Percentiles rank a stretch among this genome's conserved stretches.
Evolutionary conservation across 1,140 invertebrate genomes (phyloP).

Genomic region (Anthonomus grandis): DNA sequence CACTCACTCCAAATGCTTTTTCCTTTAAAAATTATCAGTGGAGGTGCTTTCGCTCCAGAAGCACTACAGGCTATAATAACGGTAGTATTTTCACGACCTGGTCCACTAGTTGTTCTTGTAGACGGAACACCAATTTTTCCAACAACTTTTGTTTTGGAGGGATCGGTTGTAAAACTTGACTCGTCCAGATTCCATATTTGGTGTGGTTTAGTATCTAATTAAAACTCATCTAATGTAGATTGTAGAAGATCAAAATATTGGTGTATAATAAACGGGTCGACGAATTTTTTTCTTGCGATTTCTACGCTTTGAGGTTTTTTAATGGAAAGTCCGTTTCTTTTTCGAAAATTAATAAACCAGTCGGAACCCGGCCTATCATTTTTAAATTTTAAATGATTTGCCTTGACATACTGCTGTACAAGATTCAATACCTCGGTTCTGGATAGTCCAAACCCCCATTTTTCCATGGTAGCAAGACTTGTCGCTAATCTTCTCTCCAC

Average conservation of each 20-base stretch:
- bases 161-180: constrained; percentile 39
- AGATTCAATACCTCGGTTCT: constrained; percentile 40
- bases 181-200: constrained; percentile 45
- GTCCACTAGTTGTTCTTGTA: constrained; percentile 36
- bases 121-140: constrained; percentile 34
- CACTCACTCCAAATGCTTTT: constrained; percentile 34
- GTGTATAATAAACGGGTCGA: constrained; percentile 39
- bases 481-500: constrained; percentile 35
- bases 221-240: constrained; percentile 29
- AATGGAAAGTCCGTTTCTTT: constrained; percentile 36
- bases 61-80: constrained; percentile 43
- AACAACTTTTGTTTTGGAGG: constrained; percentile 43
- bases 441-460: constrained; percentile 43
- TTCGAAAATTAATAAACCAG: constrained; percentile 45
- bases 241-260: constrained; percentile 37
- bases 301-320: constrained; percentile 44
- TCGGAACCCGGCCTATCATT: constrained; percentile 44
- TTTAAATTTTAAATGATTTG: constrained; percentile 44
- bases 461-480: constrained; percentile 36
- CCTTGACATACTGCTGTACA: constrained; percentile 36
- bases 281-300: constrained; percentile 38
- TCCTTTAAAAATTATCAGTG: constrained; percentile 44
- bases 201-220: constrained; percentile 29
- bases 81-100: constrained; percentile 44
- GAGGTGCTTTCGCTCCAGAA: constrained; percentile 41